Evolutionary conservation across 2,888 invertebrate species (phyloP).

Genomic region (Spodoptera exigua): DNA sequence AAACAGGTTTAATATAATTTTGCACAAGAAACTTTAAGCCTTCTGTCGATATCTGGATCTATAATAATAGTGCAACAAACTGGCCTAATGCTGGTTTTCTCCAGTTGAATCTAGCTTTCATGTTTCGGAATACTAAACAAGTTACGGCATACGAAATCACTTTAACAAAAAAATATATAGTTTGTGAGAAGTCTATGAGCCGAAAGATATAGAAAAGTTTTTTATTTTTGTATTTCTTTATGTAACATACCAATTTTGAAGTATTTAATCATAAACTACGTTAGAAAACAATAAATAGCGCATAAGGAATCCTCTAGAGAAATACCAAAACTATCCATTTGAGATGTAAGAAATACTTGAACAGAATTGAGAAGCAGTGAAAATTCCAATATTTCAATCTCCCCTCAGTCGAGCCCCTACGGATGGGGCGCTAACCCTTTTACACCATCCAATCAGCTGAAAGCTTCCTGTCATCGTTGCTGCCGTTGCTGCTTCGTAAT

Average conservation of each 20-base stretch:
- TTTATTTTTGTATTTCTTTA: too few species aligned
- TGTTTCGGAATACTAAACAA: constrained; percentile 18
- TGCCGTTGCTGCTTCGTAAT: constrained; percentile 60
- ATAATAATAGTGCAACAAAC: constrained; percentile 15
- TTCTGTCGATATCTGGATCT: constrained; percentile 1
- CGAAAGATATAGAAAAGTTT: too few species aligned
- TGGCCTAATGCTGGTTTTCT: constrained; percentile 7
- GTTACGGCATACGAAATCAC: too few species aligned
- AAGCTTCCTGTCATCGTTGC: constrained; percentile 71
- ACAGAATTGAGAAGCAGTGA: constrained; percentile 21
- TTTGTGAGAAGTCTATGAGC: too few species aligned
- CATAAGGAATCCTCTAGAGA: background rate
- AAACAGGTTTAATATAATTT: constrained; percentile 8
- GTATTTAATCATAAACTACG: too few species aligned
- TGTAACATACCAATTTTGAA: too few species aligned
- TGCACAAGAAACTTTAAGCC: constrained; percentile 12
- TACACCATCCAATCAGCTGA: constrained; percentile 74
- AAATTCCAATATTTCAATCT: constrained; percentile 55
- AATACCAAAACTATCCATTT: constrained; percentile 1
- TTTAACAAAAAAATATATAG: too few species aligned
- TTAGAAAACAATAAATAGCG: too few species aligned
- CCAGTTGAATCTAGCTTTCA: constrained; percentile 8
- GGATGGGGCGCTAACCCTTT: constrained; percentile 68
- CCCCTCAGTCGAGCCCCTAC: constrained; percentile 38
- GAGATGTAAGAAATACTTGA: constrained; percentile 20